phyloP scores from a whole-genome alignment of 30 jellyfish, hydroid and myxozoan genomes.

The Turritopsis dohrnii region DNA sequence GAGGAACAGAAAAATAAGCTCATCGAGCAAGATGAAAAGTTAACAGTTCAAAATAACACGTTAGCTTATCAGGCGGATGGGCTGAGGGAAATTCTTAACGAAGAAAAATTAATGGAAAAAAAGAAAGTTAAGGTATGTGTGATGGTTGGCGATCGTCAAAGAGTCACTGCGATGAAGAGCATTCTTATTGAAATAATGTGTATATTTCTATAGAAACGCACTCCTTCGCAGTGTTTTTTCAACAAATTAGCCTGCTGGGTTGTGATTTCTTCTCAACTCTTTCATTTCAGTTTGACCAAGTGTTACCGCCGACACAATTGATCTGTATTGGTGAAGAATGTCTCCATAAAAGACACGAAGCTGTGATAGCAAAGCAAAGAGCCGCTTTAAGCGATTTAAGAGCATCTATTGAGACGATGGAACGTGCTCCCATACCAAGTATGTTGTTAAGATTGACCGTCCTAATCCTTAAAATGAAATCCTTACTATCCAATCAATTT shows the following conservation, averaged over 20 bases:
- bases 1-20: slow-evolving; percentile 64
- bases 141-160: too few relatives aligned
- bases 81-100: background rate
- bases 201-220: too few relatives aligned
- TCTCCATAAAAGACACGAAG: slow-evolving; percentile 72
- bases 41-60: slow-evolving; percentile 42
- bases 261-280: background rate
- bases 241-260: too few relatives aligned
- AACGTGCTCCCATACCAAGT: slow-evolving; percentile 61
- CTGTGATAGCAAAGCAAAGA: slow-evolving; percentile 61
- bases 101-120: background rate
- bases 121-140: background rate
- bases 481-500: too few relatives aligned
- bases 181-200: too few relatives aligned
- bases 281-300: background rate
- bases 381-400: slow-evolving; percentile 75
- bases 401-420: slow-evolving; percentile 34
- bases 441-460: background rate
- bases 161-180: too few relatives aligned
- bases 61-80: slow-evolving; percentile 37
- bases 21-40: slow-evolving; percentile 49
- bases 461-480: too few relatives aligned
- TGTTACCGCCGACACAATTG: background rate
- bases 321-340: slow-evolving; percentile 49
- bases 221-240: too few relatives aligned